Evolutionary conservation across 2,888 invertebrate species (phyloP).

Genomic region (Amphipyra berbera): DNA sequence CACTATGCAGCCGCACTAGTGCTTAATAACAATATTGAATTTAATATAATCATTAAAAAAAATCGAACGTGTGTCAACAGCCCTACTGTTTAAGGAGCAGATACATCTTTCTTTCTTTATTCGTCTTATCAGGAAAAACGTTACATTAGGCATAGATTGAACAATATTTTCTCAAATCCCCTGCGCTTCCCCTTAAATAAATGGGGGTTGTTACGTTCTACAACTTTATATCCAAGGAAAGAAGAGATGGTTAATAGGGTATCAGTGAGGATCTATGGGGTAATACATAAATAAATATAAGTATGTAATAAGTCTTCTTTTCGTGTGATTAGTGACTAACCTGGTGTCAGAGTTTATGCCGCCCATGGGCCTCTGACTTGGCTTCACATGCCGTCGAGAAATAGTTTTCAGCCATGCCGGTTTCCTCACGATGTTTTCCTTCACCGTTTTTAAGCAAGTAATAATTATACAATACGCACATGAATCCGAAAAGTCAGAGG

Average conservation of each 20-base stretch:
- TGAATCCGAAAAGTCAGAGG: too few species aligned
- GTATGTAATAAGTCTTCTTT: neutral
- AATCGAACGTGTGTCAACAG: neutral
- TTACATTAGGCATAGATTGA: constrained; percentile 2
- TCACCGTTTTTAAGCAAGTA: too few species aligned
- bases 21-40: too few species aligned
- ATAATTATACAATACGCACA: too few species aligned
- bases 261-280: neutral
- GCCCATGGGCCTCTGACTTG: too few species aligned
- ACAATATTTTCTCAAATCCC: constrained; percentile 25
- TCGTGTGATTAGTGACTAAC: too few species aligned
- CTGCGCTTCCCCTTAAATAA: constrained; percentile 1
- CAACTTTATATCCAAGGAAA: constrained; percentile 2
- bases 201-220: constrained; percentile 5
- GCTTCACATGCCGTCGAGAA: too few species aligned
- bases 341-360: too few species aligned
- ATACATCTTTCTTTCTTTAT: neutral
- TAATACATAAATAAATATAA: neutral
- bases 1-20: too few species aligned
- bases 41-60: neutral
- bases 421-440: too few species aligned
- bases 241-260: neutral
- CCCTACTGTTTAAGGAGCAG: neutral
- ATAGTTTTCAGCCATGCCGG: too few species aligned
- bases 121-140: neutral